A percentile compares a stretch with the other conserved stretches of the same genome.
phyloP scores from a whole-genome alignment of 2,797 vertebrate genomes.

The Melanotaenia trifasciata region DNA sequence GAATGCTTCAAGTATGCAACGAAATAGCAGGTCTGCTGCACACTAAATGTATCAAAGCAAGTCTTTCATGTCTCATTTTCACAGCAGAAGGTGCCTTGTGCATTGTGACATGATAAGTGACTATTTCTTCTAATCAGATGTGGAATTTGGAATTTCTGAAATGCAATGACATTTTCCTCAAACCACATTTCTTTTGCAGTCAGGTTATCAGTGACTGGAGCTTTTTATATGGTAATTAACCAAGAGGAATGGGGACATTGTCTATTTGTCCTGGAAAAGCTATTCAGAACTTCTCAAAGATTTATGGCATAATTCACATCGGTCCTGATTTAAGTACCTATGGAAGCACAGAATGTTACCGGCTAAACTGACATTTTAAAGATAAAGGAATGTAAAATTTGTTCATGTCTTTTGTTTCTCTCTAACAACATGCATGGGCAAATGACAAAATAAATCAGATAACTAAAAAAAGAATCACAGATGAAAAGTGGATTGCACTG shows the following conservation, averaged over 20 bases:
- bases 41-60: slow-evolving; percentile 67
- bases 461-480: slow-evolving; percentile 36
- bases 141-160: slow-evolving; percentile 74
- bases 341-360: slow-evolving; percentile 51
- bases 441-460: slow-evolving; percentile 61
- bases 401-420: slow-evolving; percentile 47
- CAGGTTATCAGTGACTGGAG: slow-evolving; percentile 64
- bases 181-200: slow-evolving; percentile 69
- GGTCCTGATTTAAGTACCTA: slow-evolving; percentile 50
- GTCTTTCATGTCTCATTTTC: slow-evolving; percentile 63
- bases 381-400: slow-evolving; percentile 49
- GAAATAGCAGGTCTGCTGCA: slow-evolving; percentile 62
- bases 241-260: slow-evolving; percentile 68
- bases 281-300: slow-evolving; percentile 68
- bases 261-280: slow-evolving; percentile 69
- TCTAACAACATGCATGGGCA: slow-evolving; percentile 43
- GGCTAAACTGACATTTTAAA: slow-evolving; percentile 47
- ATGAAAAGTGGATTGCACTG: slow-evolving; percentile 26
- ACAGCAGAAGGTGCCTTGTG: slow-evolving; percentile 40
- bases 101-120: slow-evolving; percentile 68
- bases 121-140: slow-evolving; percentile 71
- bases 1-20: slow-evolving; percentile 60
- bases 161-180: slow-evolving; percentile 78
- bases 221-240: slow-evolving; percentile 83
- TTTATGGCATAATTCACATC: slow-evolving; percentile 57